Evolutionary conservation across 2,888 invertebrate species (phyloP), one percentile per base, ranked within the genome.

Genomic region (Troides aeacus): DNA sequence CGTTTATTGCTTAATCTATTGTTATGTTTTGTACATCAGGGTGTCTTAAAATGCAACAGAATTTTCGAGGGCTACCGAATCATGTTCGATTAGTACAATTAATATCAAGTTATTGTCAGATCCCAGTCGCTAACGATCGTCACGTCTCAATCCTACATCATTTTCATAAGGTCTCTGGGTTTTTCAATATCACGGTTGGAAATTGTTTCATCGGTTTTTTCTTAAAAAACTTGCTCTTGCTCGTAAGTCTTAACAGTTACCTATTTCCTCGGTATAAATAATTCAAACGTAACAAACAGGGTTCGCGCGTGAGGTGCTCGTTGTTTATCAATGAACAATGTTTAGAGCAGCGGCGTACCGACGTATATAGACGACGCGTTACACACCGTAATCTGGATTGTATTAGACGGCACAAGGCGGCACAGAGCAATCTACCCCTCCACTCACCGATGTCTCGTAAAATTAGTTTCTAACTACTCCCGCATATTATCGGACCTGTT

Each of bases 401-500:
- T 82, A 80, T 81, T 78, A 79, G 73, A 73, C 76, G 77, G 77
- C 75, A 76, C 79, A 72, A 73, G 59, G 70, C 72, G 73, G 73
- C 69, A 71, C 64, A 68, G 76, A 76, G 78, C 82, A 39, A n/a
- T 84, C 83, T 83, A 85, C 84, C 83, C 84, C 83, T 84, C 84
- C 84, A 83, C 81, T 83, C 79, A 74, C 78, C 76, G 82, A 81
- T 84, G 89, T 87, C 90, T 85, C 90, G 80, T 91, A 92, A 92
- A 92, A 86, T 91, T 86, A 85, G 83, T 86, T 90, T 86, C 82
- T 90, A 89, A 90, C 83, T 86, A 84, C 85, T 82, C 72, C 73
- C 75, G 80, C 78, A 81, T 84, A 86, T 87, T 88, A 89, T 86
- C 86, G 83, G 81, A 87, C 89, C 83, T 81, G 90, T 88, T 87